phyloP scores from a whole-genome alignment of 1,140 invertebrate species.

The Hypothenemus hampei region DNA sequence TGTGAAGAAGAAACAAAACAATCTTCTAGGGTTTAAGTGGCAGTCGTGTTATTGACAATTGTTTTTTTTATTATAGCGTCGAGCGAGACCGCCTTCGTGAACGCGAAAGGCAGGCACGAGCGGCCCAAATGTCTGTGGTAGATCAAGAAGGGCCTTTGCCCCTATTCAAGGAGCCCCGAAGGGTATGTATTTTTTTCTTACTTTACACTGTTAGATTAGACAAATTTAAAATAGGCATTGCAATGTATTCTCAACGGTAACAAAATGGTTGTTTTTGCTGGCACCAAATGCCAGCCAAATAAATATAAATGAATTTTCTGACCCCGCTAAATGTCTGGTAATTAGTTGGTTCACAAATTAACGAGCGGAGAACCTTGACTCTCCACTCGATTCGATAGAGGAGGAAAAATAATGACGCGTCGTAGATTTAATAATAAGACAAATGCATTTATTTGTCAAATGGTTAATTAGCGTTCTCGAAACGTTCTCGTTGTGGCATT shows the following conservation, averaged over 20 bases:
- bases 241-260: too few species aligned
- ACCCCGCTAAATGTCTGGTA: too few species aligned
- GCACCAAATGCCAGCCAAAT: too few species aligned
- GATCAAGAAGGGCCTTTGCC: slow-evolving; percentile 49
- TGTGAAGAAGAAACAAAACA: too few species aligned
- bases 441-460: slow-evolving; percentile 9
- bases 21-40: too few species aligned
- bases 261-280: too few species aligned
- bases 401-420: neutral
- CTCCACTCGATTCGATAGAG: neutral
- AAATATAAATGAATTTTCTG: too few species aligned
- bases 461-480: neutral
- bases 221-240: too few species aligned
- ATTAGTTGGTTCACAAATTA: too few species aligned
- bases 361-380: slow-evolving; percentile 7
- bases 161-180: slow-evolving; percentile 57
- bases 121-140: slow-evolving; percentile 63
- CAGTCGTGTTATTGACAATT: neutral
- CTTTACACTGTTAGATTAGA: too few species aligned
- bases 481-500: neutral
- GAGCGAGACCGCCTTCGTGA: slow-evolving; percentile 68
- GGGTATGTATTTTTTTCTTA: too few species aligned
- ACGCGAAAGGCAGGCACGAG: slow-evolving; percentile 64
- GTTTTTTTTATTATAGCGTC: slow-evolving; percentile 54
- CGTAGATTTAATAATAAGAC: slow-evolving; percentile 9